Base-by-base conservation (phyloP, 2,113 vertebrate genomes). In the Beaufortia kweichowensis region DNA sequence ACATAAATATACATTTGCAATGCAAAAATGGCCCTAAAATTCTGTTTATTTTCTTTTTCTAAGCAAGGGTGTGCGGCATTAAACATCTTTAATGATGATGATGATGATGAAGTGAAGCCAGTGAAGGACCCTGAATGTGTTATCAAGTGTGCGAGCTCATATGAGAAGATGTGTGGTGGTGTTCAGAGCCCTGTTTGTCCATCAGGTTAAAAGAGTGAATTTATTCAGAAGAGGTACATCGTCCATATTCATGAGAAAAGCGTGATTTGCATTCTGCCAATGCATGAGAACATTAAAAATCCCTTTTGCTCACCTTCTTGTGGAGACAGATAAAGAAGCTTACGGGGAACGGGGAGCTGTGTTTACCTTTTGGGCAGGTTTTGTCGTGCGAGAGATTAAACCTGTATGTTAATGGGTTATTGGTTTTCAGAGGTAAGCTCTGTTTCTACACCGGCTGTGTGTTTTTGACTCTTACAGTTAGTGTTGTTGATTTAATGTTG, bases 191-290 rank as follows among this genome's bases (percentile, higher is more conserved):
- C 67, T 62, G 76, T 77, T 33, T 41, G 79, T 61, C 67, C 82
- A 64, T 79, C 76, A 79, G 69, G 62, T 56, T 50, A 62, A 76
- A 62, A 57, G 59, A 48, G 72, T 63, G 77, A 73, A 78, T 85
- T 23, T 81, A 86, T 86, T 82, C 76, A 63, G 57, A 84, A 75
- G 68, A 83, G 63, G 26, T 50, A 50, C 84, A 17, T 50, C 21
- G 10, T 85, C 81, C 62, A 79, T 86, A 84, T 86, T 86, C 83
- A 84, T 68, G 11, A 74, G 61, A 15, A 24, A 50, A 24, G 26
- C 10, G 1, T 6, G 69, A 84, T 83, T 85, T 69, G 63, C 64
- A 75, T 69, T 81, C 79, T 31, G 63, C n/a, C 19, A 33, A 15
- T 28, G 59, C 6, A 4, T 5, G 15, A 53, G 26, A 33, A 59